Percentiles rank a stretch among this genome's conserved stretches.
phyloP scores from a whole-genome alignment of 23 tunicate genomes.

The Corella eumyota region DNA sequence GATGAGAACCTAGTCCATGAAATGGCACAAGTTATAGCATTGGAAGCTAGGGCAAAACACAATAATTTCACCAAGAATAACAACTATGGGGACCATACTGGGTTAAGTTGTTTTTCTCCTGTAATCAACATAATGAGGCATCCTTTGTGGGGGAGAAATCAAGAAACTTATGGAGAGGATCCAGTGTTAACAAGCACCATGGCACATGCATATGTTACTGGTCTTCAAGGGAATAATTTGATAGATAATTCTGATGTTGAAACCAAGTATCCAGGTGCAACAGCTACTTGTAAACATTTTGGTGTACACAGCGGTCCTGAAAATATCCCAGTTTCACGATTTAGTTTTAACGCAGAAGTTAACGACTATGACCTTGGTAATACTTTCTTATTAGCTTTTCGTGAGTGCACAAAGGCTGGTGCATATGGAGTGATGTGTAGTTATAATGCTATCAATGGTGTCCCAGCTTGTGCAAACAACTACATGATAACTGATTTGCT shows the following conservation, averaged over 20 bases:
- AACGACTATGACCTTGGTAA: constrained; percentile 50
- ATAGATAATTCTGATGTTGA: too few species aligned
- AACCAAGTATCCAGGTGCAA: constrained; percentile 47
- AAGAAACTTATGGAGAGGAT: constrained; percentile 96
- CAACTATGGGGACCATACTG: constrained; percentile 69
- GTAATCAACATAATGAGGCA: constrained; percentile 87
- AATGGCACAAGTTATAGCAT: constrained; percentile 47
- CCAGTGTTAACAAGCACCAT: constrained; percentile 71
- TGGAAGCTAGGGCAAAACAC: constrained; percentile 81
- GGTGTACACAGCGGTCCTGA: constrained; percentile 90
- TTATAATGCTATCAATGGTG: constrained; percentile 92
- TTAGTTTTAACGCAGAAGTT: constrained; percentile 55
- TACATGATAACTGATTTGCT: constrained; percentile 34
- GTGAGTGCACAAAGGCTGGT: constrained; percentile 47
- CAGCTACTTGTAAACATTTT: constrained; percentile 81
- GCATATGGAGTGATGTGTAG: constrained; percentile 92
- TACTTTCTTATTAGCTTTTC: constrained; percentile 59
- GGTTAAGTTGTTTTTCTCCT: constrained; percentile 80
- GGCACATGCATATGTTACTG: constrained; percentile 59
- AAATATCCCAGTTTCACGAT: constrained; percentile 48
- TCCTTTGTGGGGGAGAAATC: constrained; percentile 94
- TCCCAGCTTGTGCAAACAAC: constrained; percentile 83
- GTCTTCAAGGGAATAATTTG: constrained; percentile 33
- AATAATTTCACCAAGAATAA: constrained; percentile 29
- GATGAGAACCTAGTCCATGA: constrained; percentile 37